Conservation (phyloP, 2,797 vertebrate species). For the Chelidonichthys spinosus region DNA sequence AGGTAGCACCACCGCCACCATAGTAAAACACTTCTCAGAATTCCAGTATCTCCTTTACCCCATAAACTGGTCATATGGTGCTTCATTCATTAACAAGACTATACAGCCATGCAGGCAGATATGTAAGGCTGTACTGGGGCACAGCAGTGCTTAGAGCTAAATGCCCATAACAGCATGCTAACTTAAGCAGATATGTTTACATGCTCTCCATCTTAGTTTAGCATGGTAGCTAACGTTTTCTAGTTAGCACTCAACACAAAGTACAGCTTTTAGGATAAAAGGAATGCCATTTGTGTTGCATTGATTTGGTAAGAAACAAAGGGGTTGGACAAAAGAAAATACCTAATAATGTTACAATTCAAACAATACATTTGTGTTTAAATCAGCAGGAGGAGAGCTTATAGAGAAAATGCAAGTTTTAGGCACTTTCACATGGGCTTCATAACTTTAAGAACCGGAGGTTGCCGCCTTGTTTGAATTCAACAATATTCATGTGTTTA, state of each 20-base stretch:
- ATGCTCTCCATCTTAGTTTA: not conserved
- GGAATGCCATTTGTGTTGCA: not conserved
- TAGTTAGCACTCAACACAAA: slow-evolving; percentile 1
- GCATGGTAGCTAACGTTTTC: not conserved
- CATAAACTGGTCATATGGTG: slow-evolving; percentile 35
- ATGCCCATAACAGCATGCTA: not conserved
- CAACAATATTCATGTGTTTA: too few species aligned
- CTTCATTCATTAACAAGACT: slow-evolving; percentile 36
- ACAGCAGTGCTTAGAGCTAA: slow-evolving; percentile 3
- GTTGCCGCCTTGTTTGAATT: too few species aligned
- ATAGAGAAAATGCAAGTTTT: too few species aligned
- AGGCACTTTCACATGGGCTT: too few species aligned
- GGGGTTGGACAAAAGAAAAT: not conserved
- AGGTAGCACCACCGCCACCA: slow-evolving; percentile 15
- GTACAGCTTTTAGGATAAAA: not conserved
- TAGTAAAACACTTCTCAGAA: slow-evolving; percentile 31
- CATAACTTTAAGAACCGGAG: too few species aligned
- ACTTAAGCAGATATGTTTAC: not conserved
- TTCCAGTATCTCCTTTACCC: slow-evolving; percentile 20
- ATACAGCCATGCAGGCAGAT: slow-evolving; percentile 13
- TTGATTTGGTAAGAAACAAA: not conserved
- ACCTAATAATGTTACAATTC: not conserved
- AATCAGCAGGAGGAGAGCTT: too few species aligned
- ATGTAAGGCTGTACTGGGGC: not conserved
- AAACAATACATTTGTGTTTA: too few species aligned